Percentiles rank a stretch among this genome's conserved stretches.
phyloP scores from a whole-genome alignment of 2,113 vertebrate genomes.

The Xiphias gladius region DNA sequence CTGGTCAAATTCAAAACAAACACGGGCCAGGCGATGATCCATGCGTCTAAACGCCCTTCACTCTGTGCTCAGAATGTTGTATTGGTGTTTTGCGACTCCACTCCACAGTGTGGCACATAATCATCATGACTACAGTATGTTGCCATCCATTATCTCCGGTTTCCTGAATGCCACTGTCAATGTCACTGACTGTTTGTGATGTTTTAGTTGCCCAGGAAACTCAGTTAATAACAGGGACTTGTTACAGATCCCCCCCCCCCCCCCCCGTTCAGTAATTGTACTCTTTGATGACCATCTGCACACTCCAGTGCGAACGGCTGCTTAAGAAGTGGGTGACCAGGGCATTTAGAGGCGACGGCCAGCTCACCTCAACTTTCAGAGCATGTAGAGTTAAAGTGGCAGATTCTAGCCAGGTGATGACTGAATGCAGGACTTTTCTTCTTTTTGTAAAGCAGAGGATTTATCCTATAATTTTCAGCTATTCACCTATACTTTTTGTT shows the following conservation, averaged over 20 bases:
- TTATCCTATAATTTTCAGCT: conserved; percentile 2
- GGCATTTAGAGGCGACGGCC: conserved; percentile 41
- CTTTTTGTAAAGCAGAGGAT: conserved; percentile 9
- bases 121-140: conserved; percentile 21
- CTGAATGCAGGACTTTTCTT: conserved; percentile 32
- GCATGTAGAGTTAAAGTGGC: conserved; percentile 19
- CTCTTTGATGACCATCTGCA: conserved; percentile 67
- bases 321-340: conserved; percentile 40
- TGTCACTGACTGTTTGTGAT: conserved; percentile 55
- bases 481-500: conserved; percentile 7
- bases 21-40: background rate
- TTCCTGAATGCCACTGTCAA: conserved; percentile 55
- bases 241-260: conserved; percentile 40
- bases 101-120: conserved; percentile 31
- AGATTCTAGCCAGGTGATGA: conserved; percentile 18
- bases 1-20: background rate
- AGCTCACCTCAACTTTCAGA: conserved; percentile 27
- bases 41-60: background rate
- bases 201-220: conserved; percentile 71
- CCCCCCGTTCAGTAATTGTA: conserved; percentile 53
- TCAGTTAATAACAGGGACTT: conserved; percentile 65
- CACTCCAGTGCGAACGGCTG: conserved; percentile 66
- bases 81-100: conserved; percentile 12
- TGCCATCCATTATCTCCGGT: conserved; percentile 50
- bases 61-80: background rate